Base-by-base conservation (phyloP, 92 coral and sea anemone species). In the Actinernus sp. region DNA sequence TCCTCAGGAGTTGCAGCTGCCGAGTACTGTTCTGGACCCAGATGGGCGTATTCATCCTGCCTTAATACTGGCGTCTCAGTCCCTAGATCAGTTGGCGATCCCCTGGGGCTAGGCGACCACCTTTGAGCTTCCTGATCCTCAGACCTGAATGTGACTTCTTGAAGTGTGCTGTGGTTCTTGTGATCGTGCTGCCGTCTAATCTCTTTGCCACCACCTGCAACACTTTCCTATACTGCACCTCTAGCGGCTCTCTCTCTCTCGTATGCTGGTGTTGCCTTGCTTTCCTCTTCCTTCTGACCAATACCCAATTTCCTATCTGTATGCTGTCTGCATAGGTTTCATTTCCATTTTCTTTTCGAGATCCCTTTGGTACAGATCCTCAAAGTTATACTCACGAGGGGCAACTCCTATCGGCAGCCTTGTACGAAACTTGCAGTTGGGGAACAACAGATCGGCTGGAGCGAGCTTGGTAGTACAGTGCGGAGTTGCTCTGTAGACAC, bases 391-490 rank as follows among this genome's bases (percentile, higher is more conserved):
- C 43, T 58, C 47, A 18, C 43, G 39, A 33, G 63, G 75, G 22
- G 20, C 31, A 31, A 30, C 64, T 22, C 68, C 59, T 7, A 34
- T 27, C 10, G 65, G 74, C 9, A 75, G 52, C 37, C 74, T 64
- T 23, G 79, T 71, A 45, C 66, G 66, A 27, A 76, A 44, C 74
- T 45, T 65, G 54, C 52, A 52, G 31, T 40, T 27, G 32, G 83
- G 58, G 16, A 3, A n/a, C n/a, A n/a, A n/a, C n/a, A n/a, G n/a
- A n/a, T n/a, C n/a, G n/a, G n/a, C n/a, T n/a, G n/a, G n/a, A n/a
- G 73, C 68, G 7, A 47, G 1, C 48, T 65, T 65, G 17, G 61
- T 65, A 49, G 68, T 65, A 52, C 53, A 31, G 25, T 65, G 83
- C 2, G 59, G 68, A 1, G 82, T 63, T 21, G 73, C 66, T 25